phyloP scores from a whole-genome alignment of 1,140 invertebrate species.

The Euschistus heros region DNA sequence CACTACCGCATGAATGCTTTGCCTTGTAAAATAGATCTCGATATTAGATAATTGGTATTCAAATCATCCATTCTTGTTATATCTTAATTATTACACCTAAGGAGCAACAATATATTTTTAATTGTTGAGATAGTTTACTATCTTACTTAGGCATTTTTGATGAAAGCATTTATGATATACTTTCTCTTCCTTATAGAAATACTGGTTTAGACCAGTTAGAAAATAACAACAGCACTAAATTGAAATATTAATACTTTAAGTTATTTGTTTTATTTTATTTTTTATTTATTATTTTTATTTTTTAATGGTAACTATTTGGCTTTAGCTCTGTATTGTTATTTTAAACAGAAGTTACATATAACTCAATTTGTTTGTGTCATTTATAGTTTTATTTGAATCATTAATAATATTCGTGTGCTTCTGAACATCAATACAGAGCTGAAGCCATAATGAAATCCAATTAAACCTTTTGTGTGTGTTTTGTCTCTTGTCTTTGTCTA shows the following conservation, averaged over 20 bases:
- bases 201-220: constrained; percentile 14
- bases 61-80: constrained; percentile 7
- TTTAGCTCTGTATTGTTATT: constrained; percentile 12
- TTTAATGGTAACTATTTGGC: background rate
- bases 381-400: background rate
- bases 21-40: constrained; percentile 18
- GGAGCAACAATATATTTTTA: background rate
- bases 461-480: constrained; percentile 25
- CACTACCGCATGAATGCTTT: constrained; percentile 15
- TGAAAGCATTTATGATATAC: background rate
- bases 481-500: constrained; percentile 27
- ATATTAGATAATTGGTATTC: background rate
- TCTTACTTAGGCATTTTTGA: too few relatives aligned
- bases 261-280: constrained; percentile 16
- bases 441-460: constrained; percentile 9
- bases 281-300: constrained; percentile 9
- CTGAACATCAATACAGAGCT: constrained; percentile 10
- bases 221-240: constrained; percentile 18
- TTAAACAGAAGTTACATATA: background rate
- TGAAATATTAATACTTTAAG: constrained; percentile 1
- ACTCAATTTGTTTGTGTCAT: background rate
- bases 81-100: background rate
- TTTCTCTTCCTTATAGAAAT: constrained; percentile 20
- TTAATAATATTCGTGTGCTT: too few relatives aligned
- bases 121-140: too few relatives aligned